phyloP scores from a whole-genome alignment of 1,140 invertebrate species.

The Musca vetustissima region DNA sequence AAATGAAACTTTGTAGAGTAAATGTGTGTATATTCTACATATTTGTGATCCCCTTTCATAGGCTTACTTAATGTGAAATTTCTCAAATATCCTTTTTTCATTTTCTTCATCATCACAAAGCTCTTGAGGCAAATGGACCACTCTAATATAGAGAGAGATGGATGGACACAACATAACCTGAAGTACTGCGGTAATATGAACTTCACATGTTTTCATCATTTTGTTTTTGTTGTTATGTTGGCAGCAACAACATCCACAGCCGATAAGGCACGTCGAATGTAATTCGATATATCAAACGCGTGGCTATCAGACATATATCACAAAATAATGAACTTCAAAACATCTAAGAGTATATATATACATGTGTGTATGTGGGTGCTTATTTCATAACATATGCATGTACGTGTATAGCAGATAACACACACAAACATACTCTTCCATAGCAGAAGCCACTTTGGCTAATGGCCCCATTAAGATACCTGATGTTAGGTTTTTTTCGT shows the following conservation, averaged over 20 bases:
- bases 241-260: not conserved
- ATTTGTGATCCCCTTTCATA: no score
- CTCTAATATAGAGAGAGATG: not conserved
- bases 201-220: not conserved
- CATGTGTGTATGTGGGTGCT: no score
- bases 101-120: no score
- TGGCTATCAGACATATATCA: constrained; percentile 16
- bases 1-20: no score
- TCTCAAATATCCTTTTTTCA: no score
- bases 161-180: not conserved
- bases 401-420: no score
- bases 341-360: no score
- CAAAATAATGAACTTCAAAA: no score
- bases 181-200: constrained; percentile 19
- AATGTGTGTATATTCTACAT: no score
- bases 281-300: constrained; percentile 11
- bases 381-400: no score
- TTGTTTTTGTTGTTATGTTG: not conserved
- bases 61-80: no score
- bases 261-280: constrained; percentile 8
- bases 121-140: constrained; percentile 5
- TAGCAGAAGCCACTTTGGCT: constrained; percentile 8
- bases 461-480: not conserved
- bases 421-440: not conserved
- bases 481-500: not conserved